Evolutionary conservation across 2,113 vertebrate genomes (phyloP), one percentile per base, ranked within the genome.

Genomic region (Pyrgilauda ruficollis): DNA sequence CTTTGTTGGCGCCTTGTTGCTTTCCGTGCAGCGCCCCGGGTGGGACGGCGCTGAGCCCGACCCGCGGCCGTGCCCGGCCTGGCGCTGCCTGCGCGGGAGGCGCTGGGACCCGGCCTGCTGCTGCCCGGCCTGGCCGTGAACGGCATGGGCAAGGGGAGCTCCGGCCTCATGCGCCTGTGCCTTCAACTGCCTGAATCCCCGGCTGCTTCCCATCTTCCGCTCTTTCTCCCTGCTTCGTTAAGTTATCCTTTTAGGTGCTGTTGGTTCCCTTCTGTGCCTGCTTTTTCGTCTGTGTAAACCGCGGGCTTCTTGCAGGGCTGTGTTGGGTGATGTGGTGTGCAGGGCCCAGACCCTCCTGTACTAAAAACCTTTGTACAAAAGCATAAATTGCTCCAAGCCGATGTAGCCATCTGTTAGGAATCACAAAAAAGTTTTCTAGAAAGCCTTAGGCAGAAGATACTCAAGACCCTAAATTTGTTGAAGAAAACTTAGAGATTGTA

Each of bases 71-170:
- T 5, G 55, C 13, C 33, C 3, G 49, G 21, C 15, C 6, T 4
- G 39, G 39, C 39, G 39, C 39, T 39, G 11, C 39, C 39, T 39
- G 39, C 39, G 37, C 37, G 37, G 37, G 37, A 37, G 37, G 37
- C 37, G 37, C 37, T 37, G 37, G 37, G 37, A 37, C 37, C 37
- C 9, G 28, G 9, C 1, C 0, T 14, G 1, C 10, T 19, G 2
- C 1, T 7, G 6, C 23, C 1, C 3, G 7, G 9, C 6, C 0
- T 5, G 35, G 21, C 49, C 16, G 0, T 2, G 31, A 7, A 6
- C 16, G 1, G 3, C 17, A 0, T 24, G 33, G 26, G 5, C 39
- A 24, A 19, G 5, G 30, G 11, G 8, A 49, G 2, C 17, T 58
- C 15, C 1, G 7, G 46, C 5, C 23, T 13, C 2, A 20, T 6